phyloP scores from a whole-genome alignment of 2,888 invertebrate species.

The Odontomyia ornata region DNA sequence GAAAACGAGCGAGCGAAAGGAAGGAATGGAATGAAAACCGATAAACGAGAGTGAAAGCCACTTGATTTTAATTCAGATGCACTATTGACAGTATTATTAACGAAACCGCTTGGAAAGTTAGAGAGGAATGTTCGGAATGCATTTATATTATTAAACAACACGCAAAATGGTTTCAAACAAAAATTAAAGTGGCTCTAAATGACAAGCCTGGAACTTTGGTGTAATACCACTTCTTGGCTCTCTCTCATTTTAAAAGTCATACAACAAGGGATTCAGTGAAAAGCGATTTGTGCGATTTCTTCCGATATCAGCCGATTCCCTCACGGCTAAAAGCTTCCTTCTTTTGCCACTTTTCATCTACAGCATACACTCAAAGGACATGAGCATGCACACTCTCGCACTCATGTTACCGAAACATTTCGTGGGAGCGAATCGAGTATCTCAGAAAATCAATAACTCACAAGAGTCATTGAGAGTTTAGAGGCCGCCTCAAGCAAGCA shows the following conservation, averaged over 20 bases:
- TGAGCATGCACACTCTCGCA: slow-evolving; percentile 10
- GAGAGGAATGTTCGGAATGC: slow-evolving; percentile 28
- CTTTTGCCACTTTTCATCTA: background rate
- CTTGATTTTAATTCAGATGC: background rate
- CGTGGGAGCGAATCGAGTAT: slow-evolving; percentile 22
- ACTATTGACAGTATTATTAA: background rate
- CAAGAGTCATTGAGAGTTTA: slow-evolving; percentile 40
- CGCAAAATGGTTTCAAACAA: slow-evolving; percentile 44
- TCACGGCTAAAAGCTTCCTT: slow-evolving; percentile 34
- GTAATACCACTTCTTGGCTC: slow-evolving; percentile 47
- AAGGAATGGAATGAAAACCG: slow-evolving; percentile 30
- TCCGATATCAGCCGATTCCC: slow-evolving; percentile 47
- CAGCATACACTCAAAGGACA: slow-evolving; percentile 14
- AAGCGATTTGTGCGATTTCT: slow-evolving; percentile 48
- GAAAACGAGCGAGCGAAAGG: slow-evolving; percentile 25
- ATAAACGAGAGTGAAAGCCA: slow-evolving; percentile 39
- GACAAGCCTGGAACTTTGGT: slow-evolving; percentile 46
- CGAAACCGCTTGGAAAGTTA: background rate
- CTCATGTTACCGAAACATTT: background rate
- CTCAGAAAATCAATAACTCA: slow-evolving; percentile 42
- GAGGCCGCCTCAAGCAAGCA: slow-evolving; percentile 10
- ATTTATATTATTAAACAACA: slow-evolving; percentile 38
- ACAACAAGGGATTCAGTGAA: slow-evolving; percentile 39
- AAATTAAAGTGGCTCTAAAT: slow-evolving; percentile 47
- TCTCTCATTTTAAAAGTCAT: slow-evolving; percentile 46